A percentile compares a stretch with the other conserved stretches of the same genome.
phyloP scores from a whole-genome alignment of 2,113 vertebrate genomes.

The Gymnocephalus cernua region DNA sequence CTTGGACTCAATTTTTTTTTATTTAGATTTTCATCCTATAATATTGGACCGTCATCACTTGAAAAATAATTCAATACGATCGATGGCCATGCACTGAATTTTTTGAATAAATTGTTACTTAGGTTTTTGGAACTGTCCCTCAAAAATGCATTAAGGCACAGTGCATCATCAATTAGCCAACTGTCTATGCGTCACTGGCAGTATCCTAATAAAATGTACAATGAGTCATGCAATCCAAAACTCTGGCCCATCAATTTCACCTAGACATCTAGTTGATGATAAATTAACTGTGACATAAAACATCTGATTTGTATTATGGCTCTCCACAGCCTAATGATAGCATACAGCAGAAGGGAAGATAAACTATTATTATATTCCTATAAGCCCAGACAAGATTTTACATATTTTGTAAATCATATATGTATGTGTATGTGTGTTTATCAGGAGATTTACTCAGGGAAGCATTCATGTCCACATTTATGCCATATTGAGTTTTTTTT shows the following conservation, averaged over 20 bases:
- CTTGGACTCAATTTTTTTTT: conserved; percentile 9
- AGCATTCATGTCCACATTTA: neutral
- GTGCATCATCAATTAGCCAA: conserved; percentile 25
- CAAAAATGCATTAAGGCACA: conserved; percentile 37
- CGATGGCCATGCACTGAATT: conserved; percentile 7
- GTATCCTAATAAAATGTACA: conserved; percentile 34
- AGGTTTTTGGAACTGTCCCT: conserved; percentile 50
- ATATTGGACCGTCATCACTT: conserved; percentile 1
- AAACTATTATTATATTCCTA: conserved; percentile 7
- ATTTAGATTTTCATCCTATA: conserved; percentile 6
- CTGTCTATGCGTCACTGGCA: conserved; percentile 30
- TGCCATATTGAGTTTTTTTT: neutral
- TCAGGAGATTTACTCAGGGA: neutral
- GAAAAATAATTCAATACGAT: conserved; percentile 32
- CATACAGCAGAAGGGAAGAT: neutral
- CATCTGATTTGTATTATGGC: conserved; percentile 24
- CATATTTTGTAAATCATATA: neutral
- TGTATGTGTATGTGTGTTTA: neutral
- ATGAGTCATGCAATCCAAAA: conserved; percentile 40
- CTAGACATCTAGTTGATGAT: conserved; percentile 22
- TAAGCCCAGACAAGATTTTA: neutral
- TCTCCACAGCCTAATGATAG: conserved; percentile 2
- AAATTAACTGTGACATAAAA: conserved; percentile 34
- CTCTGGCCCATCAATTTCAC: conserved; percentile 23
- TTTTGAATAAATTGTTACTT: conserved; percentile 21